These are phyloP conservation scores for Amphiprion percula DNA, from an alignment of 2,113 vertebrate species.

Conservation along the genomic window DNA sequence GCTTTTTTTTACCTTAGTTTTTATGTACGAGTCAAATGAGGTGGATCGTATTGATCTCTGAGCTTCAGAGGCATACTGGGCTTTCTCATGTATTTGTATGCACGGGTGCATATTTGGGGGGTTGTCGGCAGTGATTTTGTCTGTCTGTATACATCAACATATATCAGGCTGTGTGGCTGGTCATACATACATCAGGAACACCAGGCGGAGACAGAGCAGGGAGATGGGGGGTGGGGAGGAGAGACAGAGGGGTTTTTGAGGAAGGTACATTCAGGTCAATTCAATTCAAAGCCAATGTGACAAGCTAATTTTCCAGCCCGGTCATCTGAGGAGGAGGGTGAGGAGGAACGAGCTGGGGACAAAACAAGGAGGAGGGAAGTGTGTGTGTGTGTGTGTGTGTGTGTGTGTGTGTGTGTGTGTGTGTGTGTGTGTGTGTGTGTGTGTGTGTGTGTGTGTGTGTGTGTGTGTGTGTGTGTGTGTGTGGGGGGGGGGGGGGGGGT, in stretches of 20 bases:
- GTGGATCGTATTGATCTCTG: too few relatives aligned
- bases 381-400: constrained; percentile 13
- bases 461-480: constrained; percentile 3
- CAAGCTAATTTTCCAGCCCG: constrained; percentile 86
- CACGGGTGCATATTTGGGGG: not conserved
- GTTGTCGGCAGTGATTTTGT: fast-evolving
- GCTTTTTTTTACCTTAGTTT: too few relatives aligned
- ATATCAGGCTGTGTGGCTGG: not conserved
- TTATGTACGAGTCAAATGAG: too few relatives aligned
- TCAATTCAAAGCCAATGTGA: constrained; percentile 85
- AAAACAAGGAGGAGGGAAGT: not conserved
- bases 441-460: too few relatives aligned
- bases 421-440: too few relatives aligned
- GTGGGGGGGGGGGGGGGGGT: not conserved
- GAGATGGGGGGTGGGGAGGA: constrained; percentile 30
- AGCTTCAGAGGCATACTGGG: too few relatives aligned
- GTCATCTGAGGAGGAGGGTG: constrained; percentile 76
- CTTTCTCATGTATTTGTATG: too few relatives aligned
- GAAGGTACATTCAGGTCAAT: constrained; percentile 85
- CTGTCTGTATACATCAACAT: not conserved
- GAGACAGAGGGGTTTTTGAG: constrained; percentile 10
- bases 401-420: not conserved
- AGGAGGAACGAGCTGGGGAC: constrained; percentile 1
- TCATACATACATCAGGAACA: constrained; percentile 21
- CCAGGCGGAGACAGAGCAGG: constrained; percentile 6